Conservation (phyloP, 2,797 vertebrate genomes). For the Sebastes steindachneri region DNA sequence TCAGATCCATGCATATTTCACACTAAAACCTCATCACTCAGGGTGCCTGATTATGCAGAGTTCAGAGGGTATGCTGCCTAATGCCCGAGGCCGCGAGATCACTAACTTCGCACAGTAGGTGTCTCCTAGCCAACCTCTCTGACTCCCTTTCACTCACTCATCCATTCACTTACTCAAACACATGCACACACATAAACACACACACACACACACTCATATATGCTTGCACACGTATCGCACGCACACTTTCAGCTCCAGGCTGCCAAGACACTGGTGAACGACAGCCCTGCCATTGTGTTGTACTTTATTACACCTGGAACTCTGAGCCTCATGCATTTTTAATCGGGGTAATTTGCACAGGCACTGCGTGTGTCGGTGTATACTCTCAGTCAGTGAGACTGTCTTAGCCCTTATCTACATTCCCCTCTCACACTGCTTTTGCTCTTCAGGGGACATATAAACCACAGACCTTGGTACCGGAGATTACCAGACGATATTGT, state of each 20-base stretch:
- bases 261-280: slow-evolving; percentile 60
- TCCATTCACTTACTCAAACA: slow-evolving; percentile 15
- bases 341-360: slow-evolving; percentile 82
- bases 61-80: neutral
- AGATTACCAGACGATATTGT: slow-evolving; percentile 60
- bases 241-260: slow-evolving; percentile 33
- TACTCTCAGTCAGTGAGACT: slow-evolving; percentile 52
- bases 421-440: slow-evolving; percentile 50
- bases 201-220: slow-evolving; percentile 7
- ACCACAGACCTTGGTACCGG: slow-evolving; percentile 40
- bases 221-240: slow-evolving; percentile 7
- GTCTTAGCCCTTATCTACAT: slow-evolving; percentile 64
- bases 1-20: neutral
- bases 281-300: slow-evolving; percentile 68
- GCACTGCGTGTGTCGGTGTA: slow-evolving; percentile 57
- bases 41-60: neutral
- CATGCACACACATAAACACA: too few relatives aligned
- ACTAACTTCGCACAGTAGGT: slow-evolving; percentile 53
- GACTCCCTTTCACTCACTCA: neutral
- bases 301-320: slow-evolving; percentile 84
- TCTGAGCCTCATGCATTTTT: slow-evolving; percentile 85
- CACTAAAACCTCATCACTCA: neutral
- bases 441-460: slow-evolving; percentile 61
- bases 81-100: slow-evolving; percentile 43
- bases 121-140: slow-evolving; percentile 22